Evolutionary conservation across 37 sponge, comb jelly and placozoan genomes (phyloP), one percentile per base, ranked within the genome.

Genomic region (Oopsacas minuta): DNA sequence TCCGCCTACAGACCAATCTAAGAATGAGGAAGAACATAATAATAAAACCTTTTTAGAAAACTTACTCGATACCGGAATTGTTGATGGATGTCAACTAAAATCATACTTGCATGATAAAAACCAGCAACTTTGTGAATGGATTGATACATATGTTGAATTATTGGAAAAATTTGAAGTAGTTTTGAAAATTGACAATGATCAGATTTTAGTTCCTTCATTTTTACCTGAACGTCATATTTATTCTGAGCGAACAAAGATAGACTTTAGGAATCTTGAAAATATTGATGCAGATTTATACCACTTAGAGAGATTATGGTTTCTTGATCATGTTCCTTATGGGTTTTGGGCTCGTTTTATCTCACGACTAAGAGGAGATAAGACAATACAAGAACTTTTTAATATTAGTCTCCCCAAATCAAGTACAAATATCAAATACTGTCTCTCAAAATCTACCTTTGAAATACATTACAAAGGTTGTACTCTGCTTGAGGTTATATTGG

Each of bases 131-230:
- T 20, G 28, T 25, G 75, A 61, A 25, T 61, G 75, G 75, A 61
- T 61, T 3, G 75, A 61, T 32, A 61, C 30, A 32, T 61, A 61
- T 12, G 75, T 61, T 25, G 75, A 61, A 12, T n/a, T 61, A 25
- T 61, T 61, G 30, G 75, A 61, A n/a, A 61, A 61, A 61, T 61
- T 61, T 61, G 75, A 61, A n/a, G 75, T 61, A 20, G 75, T 61
- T 12, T 61, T 61, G 75, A 61, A 34, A 12, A 61, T 61, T 61
- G 75, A 61, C 22, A 3, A 61, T n/a, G 75, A 12, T 61, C 75
- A 61, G 22, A 61, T 61, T n/a, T 12, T 61, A 20, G 75, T 61
- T 3, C 75, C 75, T 25, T 61, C 75, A 61, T 61, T 61, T 34
- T 61, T 61, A 61, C 75, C 75, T n/a, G 75, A 61, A 25, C 30